A percentile compares a stretch with the other conserved stretches of the same genome.
These are phyloP conservation scores for Diorhabda sublineata DNA, from an alignment of 1,140 invertebrate species.

Conservation along the genomic window DNA sequence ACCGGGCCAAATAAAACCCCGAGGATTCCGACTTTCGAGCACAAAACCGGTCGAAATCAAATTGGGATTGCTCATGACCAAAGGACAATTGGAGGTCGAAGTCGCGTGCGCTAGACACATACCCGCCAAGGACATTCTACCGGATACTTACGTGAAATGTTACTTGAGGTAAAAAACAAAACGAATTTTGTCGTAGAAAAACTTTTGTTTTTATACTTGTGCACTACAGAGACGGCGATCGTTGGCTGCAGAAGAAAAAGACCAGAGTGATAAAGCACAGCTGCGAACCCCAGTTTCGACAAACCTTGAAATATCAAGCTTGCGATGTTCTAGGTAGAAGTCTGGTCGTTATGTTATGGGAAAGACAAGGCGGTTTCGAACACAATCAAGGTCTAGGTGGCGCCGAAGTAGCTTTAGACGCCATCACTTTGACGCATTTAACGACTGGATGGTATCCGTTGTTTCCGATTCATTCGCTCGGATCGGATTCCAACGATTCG, in stretches of 20 bases:
- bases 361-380: slow-evolving; percentile 78
- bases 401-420: slow-evolving; percentile 70
- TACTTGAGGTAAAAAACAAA: slow-evolving; percentile 57
- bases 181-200: too few relatives aligned
- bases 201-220: background rate
- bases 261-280: slow-evolving; percentile 71
- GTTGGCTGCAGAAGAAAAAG: slow-evolving; percentile 86
- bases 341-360: slow-evolving; percentile 83
- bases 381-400: slow-evolving; percentile 85
- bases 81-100: slow-evolving; percentile 87
- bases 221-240: slow-evolving; percentile 68
- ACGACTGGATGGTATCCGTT: slow-evolving; percentile 86
- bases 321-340: slow-evolving; percentile 80
- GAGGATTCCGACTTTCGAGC: slow-evolving; percentile 63
- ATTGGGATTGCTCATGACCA: slow-evolving; percentile 82
- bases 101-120: slow-evolving; percentile 58
- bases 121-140: slow-evolving; percentile 49
- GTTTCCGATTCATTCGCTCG: slow-evolving; percentile 72
- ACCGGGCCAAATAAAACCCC: slow-evolving; percentile 72
- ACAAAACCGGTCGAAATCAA: slow-evolving; percentile 75
- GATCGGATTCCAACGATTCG: slow-evolving; percentile 66
- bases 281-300: slow-evolving; percentile 77
- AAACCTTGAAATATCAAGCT: slow-evolving; percentile 83
- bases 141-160: slow-evolving; percentile 92
- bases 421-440: slow-evolving; percentile 69